Evolutionary conservation across 2,888 invertebrate genomes (phyloP).

Genomic region (Tachina lurida): DNA sequence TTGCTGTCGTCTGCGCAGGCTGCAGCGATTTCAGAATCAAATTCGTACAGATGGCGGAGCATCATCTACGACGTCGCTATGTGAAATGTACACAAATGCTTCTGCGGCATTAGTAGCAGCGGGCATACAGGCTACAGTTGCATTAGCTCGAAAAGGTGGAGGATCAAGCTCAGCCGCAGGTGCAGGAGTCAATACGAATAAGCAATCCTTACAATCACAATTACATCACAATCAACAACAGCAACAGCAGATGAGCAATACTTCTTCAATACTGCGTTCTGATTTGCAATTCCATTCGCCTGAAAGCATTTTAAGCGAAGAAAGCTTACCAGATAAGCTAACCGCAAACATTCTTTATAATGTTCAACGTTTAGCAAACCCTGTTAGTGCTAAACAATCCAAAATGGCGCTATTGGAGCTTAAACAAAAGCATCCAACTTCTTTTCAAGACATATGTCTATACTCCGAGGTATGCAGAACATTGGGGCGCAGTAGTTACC

Average conservation of each 20-base stretch:
- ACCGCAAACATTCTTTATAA: conserved; percentile 86
- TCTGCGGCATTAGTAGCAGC: conserved; percentile 76
- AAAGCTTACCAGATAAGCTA: conserved; percentile 81
- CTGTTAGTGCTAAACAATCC: conserved; percentile 90
- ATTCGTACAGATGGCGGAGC: conserved; percentile 73
- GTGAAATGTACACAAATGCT: conserved; percentile 76
- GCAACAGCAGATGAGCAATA: conserved; percentile 73
- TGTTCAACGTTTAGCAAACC: conserved; percentile 90
- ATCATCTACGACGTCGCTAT: conserved; percentile 70
- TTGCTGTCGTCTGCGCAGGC: conserved; percentile 80
- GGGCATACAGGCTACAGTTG: conserved; percentile 74
- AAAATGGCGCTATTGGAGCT: conserved; percentile 91
- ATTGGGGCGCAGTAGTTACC: conserved; percentile 90
- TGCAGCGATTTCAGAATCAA: conserved; percentile 73
- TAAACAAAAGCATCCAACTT: conserved; percentile 88
- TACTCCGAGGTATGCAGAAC: conserved; percentile 95
- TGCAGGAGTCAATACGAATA: conserved; percentile 25
- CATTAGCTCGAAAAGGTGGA: conserved; percentile 68
- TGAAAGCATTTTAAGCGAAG: conserved; percentile 83
- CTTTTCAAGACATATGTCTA: conserved; percentile 93
- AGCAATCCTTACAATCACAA: conserved; percentile 52
- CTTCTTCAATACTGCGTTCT: conserved; percentile 77
- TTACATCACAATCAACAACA: conserved; percentile 65
- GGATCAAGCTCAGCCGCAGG: conserved; percentile 2
- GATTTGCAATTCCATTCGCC: conserved; percentile 82